phyloP scores from a whole-genome alignment of 2,113 vertebrate species.

The Paedocypris sp. region DNA sequence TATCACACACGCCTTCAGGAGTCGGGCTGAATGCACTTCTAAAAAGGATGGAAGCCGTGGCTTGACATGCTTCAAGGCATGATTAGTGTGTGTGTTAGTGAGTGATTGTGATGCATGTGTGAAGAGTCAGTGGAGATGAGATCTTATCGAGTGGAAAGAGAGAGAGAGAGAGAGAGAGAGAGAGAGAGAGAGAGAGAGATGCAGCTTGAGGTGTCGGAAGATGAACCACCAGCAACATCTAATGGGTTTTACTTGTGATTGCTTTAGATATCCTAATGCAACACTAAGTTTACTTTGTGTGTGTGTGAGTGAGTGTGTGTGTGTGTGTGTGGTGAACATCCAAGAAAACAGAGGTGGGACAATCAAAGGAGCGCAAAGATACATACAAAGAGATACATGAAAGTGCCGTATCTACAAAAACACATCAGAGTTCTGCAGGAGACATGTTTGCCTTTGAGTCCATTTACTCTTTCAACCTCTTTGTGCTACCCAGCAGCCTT shows the following conservation, averaged over 20 bases:
- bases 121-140: neutral
- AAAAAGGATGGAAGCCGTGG: neutral
- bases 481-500: neutral
- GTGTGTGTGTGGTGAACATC: neutral
- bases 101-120: neutral
- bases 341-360: constrained; percentile 3
- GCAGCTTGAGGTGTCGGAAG: neutral
- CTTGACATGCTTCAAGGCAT: neutral
- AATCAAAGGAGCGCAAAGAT: constrained; percentile 3
- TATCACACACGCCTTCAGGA: neutral
- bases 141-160: constrained; percentile 1
- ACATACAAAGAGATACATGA: constrained; percentile 15
- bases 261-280: neutral
- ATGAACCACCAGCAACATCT: neutral
- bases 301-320: neutral
- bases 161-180: neutral
- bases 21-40: neutral
- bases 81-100: neutral
- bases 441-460: constrained; percentile 2
- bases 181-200: neutral
- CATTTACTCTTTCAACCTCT: constrained; percentile 22
- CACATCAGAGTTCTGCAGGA: neutral
- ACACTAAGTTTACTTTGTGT: neutral
- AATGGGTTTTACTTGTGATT: neutral
- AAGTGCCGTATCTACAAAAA: constrained; percentile 9